A percentile compares a stretch with the other conserved stretches of the same genome.
Conservation (phyloP, 2,888 invertebrate species). For the Tanytarsus gracilentus region DNA sequence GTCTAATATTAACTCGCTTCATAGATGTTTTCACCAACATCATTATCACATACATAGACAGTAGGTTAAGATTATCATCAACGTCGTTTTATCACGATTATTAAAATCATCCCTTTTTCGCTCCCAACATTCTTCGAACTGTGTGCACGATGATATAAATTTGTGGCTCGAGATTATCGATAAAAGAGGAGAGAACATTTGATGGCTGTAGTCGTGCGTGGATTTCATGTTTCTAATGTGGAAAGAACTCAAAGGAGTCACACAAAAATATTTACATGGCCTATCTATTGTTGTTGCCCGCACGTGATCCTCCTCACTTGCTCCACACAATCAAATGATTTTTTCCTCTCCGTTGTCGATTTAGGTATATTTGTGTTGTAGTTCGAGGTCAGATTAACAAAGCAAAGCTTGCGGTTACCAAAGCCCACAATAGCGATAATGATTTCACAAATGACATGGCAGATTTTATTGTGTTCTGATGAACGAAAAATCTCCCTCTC, state of each 20-base stretch:
- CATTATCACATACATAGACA: no score
- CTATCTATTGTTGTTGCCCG: no score
- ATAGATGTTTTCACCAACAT: not conserved
- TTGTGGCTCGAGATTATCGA: constrained; percentile 1
- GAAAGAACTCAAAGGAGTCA: no score
- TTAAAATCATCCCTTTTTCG: constrained; percentile 21
- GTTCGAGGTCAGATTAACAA: not conserved
- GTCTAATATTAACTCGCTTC: not conserved
- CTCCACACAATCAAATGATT: no score
- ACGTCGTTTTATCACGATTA: constrained; percentile 23
- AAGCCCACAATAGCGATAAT: not conserved
- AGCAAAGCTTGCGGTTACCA: not conserved
- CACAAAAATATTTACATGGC: no score
- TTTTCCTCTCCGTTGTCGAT: no score
- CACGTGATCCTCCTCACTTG: no score
- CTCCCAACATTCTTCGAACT: not conserved
- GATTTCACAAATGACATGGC: constrained; percentile 10
- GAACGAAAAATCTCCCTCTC: not conserved
- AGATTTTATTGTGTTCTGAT: not conserved
- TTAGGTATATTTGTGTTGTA: no score
- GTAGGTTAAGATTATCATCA: constrained; percentile 1
- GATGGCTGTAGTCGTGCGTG: no score
- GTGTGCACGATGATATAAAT: not conserved
- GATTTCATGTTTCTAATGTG: no score
- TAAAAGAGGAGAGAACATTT: not conserved